These are phyloP conservation scores for Acanthopleura granulata DNA, from an alignment of 2,888 invertebrate genomes.

Conservation along the genomic window DNA sequence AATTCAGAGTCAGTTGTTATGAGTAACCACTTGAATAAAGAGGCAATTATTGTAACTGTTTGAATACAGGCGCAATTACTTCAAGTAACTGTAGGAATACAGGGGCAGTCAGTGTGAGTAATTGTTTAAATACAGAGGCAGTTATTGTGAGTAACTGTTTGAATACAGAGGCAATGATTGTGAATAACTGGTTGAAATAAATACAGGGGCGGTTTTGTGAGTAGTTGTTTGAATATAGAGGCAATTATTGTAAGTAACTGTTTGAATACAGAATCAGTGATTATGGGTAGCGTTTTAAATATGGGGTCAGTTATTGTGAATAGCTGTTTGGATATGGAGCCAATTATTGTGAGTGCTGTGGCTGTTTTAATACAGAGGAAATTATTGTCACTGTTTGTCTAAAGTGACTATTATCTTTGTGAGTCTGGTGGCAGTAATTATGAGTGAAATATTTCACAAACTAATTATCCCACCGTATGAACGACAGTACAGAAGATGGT, in stretches of 20 bases:
- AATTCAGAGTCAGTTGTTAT: too few relatives aligned
- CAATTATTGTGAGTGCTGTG: slow-evolving; percentile 76
- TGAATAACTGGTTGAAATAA: slow-evolving; percentile 31
- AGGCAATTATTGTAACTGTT: slow-evolving; percentile 74
- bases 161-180: slow-evolving; percentile 89
- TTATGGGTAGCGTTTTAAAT: too few relatives aligned
- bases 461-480: too few relatives aligned
- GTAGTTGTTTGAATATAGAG: slow-evolving; percentile 91
- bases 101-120: slow-evolving; percentile 78
- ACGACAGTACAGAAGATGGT: too few relatives aligned
- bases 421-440: too few relatives aligned
- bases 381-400: slow-evolving; percentile 59
- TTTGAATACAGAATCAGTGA: too few relatives aligned
- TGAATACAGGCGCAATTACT: too few relatives aligned
- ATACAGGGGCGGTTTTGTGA: too few relatives aligned
- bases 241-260: slow-evolving; percentile 71
- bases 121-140: too few relatives aligned
- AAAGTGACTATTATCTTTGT: too few relatives aligned
- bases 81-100: slow-evolving; percentile 91
- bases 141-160: slow-evolving; percentile 79
- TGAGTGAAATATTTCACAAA: slow-evolving; percentile 87
- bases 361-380: slow-evolving; percentile 94
- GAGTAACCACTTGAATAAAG: slow-evolving; percentile 76
- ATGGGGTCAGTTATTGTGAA: too few relatives aligned
- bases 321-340: slow-evolving; percentile 81